Evolutionary conservation across 2,797 vertebrate genomes (phyloP), one percentile per base, ranked within the genome.

Genomic region (Sebastes itinus): DNA sequence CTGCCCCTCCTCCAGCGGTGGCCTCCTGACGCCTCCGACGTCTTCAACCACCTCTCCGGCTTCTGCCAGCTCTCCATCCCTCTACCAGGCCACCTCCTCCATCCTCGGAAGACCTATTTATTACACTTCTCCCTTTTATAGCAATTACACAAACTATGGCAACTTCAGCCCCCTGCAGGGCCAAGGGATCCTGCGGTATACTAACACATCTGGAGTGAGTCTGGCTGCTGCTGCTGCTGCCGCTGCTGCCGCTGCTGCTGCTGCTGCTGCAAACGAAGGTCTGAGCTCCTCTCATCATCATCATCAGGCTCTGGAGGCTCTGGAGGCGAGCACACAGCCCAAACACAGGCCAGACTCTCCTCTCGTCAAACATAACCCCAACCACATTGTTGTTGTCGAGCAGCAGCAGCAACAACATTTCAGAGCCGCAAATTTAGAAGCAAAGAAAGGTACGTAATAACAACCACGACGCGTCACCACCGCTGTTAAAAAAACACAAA

Each of bases 71-170:
- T 91, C 93, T 72, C 92, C 93, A 88, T 96, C 97, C 71, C 96
- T 97, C 86, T 99, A 98, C 92, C 92, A 97, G 6, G 93, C 97
- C 77, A 38, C 35, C 35, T 96, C 97, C 65, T 97, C 98, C 83
- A 97, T 99, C 84, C 95, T 99, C 65, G 98, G 97, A 92, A 97
- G 98, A 88, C 98, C 97, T 93, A 97, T 99, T 95, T 99, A 99
- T 95, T 99, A 99, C 95, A 97, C 98, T 7, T 96, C 98, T 78
- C 98, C 98, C 92, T 99, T 99, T 97, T 99, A 99, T 85, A 96
- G 97, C 95, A 98, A 96, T 95, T 99, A 99, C 92, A 97, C 97
- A 94, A 98, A 98, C 97, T 99, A 99, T 94, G 97, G 97, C 92
- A 99, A 97, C 96, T 98, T 99, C 90, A 97, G 97, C 89, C 96